Evolutionary conservation across 2,113 vertebrate species (phyloP).

Genomic region (Dromaius novaehollandiae): DNA sequence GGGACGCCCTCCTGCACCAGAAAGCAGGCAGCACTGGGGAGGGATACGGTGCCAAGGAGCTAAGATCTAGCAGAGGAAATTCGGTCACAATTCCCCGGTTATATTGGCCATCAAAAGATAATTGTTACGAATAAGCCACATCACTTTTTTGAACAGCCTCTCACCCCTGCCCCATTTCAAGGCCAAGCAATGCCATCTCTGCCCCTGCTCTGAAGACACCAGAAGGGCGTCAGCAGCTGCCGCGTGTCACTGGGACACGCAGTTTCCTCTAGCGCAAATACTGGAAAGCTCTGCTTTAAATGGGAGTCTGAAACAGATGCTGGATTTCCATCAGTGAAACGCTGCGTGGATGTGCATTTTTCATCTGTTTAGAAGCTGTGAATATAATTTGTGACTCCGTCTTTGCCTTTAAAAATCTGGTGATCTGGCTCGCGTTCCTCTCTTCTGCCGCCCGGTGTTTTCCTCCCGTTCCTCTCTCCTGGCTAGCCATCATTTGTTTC

Average conservation of each 20-base stretch:
- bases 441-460: not conserved
- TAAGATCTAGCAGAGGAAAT: not conserved
- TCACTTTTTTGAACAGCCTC: not conserved
- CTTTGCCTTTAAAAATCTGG: not conserved
- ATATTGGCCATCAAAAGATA: not conserved
- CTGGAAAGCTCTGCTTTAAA: fast-evolving
- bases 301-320: not conserved
- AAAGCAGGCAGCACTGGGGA: not conserved
- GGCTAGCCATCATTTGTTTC: not conserved
- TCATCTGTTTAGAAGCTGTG: not conserved
- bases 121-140: not conserved
- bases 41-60: not conserved
- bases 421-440: not conserved
- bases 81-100: not conserved
- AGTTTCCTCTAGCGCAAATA: not conserved
- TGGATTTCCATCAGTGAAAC: not conserved
- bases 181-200: not conserved
- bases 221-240: not conserved
- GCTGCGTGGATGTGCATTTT: not conserved
- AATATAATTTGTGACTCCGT: not conserved
- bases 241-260: fast-evolving
- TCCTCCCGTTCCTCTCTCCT: not conserved
- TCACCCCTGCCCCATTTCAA: fast-evolving
- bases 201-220: not conserved
- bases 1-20: not conserved